Evolutionary conservation across 2,888 invertebrate genomes (phyloP).

Genomic region (Eilema depressum): DNA sequence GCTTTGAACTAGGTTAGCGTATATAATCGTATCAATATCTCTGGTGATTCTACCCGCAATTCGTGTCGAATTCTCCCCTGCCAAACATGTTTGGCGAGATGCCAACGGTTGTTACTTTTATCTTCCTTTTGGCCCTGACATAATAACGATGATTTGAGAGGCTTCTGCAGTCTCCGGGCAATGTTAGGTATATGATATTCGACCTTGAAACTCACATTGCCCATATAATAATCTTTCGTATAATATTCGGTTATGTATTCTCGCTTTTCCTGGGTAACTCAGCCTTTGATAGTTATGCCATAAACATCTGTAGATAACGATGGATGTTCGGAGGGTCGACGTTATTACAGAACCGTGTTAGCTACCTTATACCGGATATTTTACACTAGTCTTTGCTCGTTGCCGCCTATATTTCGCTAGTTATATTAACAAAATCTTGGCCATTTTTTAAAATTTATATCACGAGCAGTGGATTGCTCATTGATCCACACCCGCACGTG

Average conservation of each 20-base stretch:
- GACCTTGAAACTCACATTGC: background rate
- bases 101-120: slow-evolving; percentile 38
- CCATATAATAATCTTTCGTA: background rate
- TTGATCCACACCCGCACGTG: background rate
- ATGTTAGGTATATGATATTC: background rate
- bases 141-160: slow-evolving; percentile 17
- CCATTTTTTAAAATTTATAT: background rate
- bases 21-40: slow-evolving; percentile 20
- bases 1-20: slow-evolving; percentile 22
- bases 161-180: background rate
- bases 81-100: slow-evolving; percentile 29
- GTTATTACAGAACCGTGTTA: background rate
- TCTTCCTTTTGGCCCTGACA: slow-evolving; percentile 36
- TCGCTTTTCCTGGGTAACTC: background rate
- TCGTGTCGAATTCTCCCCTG: slow-evolving; percentile 20
- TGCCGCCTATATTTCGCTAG: too few relatives aligned
- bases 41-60: slow-evolving; percentile 24
- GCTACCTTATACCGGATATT: too few relatives aligned
- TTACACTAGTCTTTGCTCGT: too few relatives aligned
- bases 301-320: background rate
- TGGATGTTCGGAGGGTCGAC: background rate
- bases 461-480: background rate
- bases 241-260: background rate
- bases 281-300: background rate
- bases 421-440: too few relatives aligned